Percentiles rank a stretch among this genome's conserved stretches.
Conservation (phyloP, 2,888 invertebrate genomes). For the Hoplodrina ambigua region DNA sequence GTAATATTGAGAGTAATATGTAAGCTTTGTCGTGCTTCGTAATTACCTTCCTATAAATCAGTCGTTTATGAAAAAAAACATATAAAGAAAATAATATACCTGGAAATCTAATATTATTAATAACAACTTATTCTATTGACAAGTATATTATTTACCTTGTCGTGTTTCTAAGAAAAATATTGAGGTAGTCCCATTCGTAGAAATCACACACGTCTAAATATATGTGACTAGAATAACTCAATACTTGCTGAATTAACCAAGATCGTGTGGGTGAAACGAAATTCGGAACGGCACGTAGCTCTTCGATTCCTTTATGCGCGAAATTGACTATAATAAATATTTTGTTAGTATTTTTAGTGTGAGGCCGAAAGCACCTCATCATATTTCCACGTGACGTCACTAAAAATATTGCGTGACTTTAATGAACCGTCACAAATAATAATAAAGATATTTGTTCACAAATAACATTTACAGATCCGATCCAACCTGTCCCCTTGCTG, state of each 20-base stretch:
- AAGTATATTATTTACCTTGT: not conserved
- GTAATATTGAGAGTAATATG: too few relatives aligned
- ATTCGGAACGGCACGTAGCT: constrained; percentile 6
- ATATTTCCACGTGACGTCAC: too few relatives aligned
- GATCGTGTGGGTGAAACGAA: not conserved
- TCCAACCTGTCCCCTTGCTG: too few relatives aligned
- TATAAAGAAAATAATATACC: not conserved
- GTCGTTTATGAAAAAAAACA: not conserved
- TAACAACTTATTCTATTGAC: not conserved
- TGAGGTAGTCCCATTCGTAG: constrained; percentile 46
- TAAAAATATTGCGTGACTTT: too few relatives aligned
- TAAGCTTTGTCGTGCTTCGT: too few relatives aligned
- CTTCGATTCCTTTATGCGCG: not conserved
- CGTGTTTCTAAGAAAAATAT: constrained; percentile 28
- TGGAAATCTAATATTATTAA: too few relatives aligned
- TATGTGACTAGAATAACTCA: constrained; percentile 43
- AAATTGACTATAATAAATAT: not conserved
- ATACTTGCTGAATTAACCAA: constrained; percentile 38
- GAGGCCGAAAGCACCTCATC: too few relatives aligned
- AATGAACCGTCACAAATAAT: too few relatives aligned
- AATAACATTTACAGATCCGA: too few relatives aligned
- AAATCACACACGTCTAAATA: constrained; percentile 24
- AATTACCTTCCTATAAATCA: not conserved
- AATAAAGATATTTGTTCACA: too few relatives aligned
- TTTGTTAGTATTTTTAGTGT: not conserved